Percentiles rank a stretch among this genome's conserved stretches.
Evolutionary conservation across 1,140 invertebrate genomes (phyloP).

Genomic region (Conus betulinus): DNA sequence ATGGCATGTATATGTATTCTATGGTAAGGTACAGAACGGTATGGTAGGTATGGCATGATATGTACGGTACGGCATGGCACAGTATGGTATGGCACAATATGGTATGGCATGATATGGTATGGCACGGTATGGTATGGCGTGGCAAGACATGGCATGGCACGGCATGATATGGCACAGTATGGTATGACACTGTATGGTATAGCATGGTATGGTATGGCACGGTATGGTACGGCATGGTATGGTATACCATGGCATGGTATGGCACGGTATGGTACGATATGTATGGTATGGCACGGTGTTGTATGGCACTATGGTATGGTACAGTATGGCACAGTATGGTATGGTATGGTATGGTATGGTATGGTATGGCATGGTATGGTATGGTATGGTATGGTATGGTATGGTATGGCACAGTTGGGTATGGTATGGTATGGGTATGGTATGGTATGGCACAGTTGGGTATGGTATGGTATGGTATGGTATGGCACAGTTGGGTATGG

Average conservation of each 20-base stretch:
- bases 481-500: too few species aligned
- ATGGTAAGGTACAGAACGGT: not conserved
- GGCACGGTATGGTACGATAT: conserved; percentile 47
- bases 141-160: conserved; percentile 56
- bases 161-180: conserved; percentile 41
- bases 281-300: not conserved
- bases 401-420: conserved; percentile 16
- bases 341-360: conserved; percentile 6
- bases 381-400: conserved; percentile 1
- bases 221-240: conserved; percentile 59
- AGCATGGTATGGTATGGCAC: conserved; percentile 60
- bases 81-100: conserved; percentile 25
- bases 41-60: not conserved
- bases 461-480: not conserved
- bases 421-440: not conserved
- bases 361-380: not conserved
- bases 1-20: not conserved
- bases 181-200: conserved; percentile 57
- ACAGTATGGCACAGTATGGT: conserved; percentile 1
- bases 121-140: conserved; percentile 59
- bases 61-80: not conserved
- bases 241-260: conserved; percentile 54
- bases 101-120: conserved; percentile 56
- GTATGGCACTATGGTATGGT: not conserved
- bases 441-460: too few species aligned